These are phyloP conservation scores for Tor tambroides DNA, from an alignment of 2,113 vertebrate genomes.

Conservation along the genomic window DNA sequence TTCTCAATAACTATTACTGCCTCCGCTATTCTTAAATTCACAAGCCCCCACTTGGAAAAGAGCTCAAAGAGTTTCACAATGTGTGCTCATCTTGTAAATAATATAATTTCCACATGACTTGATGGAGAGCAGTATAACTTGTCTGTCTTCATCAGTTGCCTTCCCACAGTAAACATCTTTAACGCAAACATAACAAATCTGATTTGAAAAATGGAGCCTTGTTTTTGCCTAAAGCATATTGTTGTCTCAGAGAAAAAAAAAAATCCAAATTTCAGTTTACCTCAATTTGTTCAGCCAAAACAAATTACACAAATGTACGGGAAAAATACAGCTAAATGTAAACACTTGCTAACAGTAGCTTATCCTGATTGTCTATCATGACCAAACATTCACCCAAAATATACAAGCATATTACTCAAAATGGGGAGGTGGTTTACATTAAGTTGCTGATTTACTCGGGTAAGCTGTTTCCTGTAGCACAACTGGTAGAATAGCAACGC, in stretches of 20 bases:
- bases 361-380: not conserved
- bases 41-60: not conserved
- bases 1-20: not conserved
- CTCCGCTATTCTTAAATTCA: not conserved
- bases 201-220: not conserved
- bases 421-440: not conserved
- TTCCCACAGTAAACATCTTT: constrained; percentile 1
- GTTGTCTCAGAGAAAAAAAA: not conserved
- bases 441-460: not conserved
- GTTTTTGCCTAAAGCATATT: not conserved
- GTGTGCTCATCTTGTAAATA: not conserved
- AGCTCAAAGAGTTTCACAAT: not conserved
- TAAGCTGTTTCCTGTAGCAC: not conserved
- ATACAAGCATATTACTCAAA: not conserved
- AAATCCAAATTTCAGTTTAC: not conserved
- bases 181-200: not conserved
- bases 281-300: constrained; percentile 5
- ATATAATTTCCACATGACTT: not conserved
- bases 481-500: not conserved
- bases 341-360: constrained; percentile 21
- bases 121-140: not conserved
- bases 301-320: not conserved
- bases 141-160: constrained; percentile 5
- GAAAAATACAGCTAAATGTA: not conserved
- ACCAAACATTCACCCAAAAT: not conserved